Evolutionary conservation across 2,113 vertebrate genomes (phyloP), one percentile per base, ranked within the genome.

Genomic region (Mohoua ochrocephala): DNA sequence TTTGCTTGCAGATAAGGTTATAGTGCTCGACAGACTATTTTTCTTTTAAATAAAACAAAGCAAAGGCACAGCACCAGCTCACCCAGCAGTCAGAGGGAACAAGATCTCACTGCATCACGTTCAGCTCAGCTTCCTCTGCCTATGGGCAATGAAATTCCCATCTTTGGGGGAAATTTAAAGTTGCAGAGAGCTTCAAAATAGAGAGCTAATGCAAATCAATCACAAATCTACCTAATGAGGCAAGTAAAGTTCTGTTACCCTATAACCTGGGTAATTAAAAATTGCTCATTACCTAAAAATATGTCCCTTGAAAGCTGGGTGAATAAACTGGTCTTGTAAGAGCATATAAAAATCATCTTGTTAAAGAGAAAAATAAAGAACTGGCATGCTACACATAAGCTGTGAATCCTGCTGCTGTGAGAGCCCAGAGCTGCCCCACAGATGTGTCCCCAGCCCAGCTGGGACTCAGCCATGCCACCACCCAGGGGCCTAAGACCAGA

Each of bases 21-120:
- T 41, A 24, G 71, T 16, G 71, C 95, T 90, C 20, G 0, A 75
- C 71, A 84, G 95, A 93, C 91, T 89, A 53, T 84, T 92, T 83
- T 91, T 67, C 82, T 75, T 84, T 75, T 94, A 95, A 94, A 91
- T 88, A 93, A 75, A 95, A 69, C 54, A 88, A 83, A 81, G 79
- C 27, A 83, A 85, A 88, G 57, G 49, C 60, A 44, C 22, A 49
- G 79, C 71, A 86, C 53, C 87, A 90, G 79, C 83, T 93, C 90
- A 59, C 67, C 54, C 73, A 70, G 71, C 41, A 91, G 64, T 44
- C 71, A 88, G 73, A 70, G 35, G 64, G 64, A 73, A 92, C 2
- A 42, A 70, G 68, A 54, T 81, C 85, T 93, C 83, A 45, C 39
- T 19, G 83, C 79, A 91, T n/a, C 92, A 75, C 0, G 0, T 49